Conservation (phyloP, 2,888 invertebrate genomes). For the Nomada fucata region DNA sequence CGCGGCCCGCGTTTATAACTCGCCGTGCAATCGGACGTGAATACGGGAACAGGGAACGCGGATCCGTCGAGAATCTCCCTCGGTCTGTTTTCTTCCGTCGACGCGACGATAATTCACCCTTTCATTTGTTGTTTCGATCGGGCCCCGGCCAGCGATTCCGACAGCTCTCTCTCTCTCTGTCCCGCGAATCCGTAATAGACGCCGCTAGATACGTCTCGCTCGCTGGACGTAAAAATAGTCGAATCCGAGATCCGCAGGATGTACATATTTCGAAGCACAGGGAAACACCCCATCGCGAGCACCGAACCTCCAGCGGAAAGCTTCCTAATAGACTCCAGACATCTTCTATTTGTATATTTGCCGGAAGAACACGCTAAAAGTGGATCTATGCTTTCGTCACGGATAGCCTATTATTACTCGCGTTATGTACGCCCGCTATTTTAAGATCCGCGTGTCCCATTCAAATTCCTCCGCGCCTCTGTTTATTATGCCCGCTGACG, state of each 20-base stretch:
- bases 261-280: background rate
- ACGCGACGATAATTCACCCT: constrained; percentile 58
- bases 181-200: constrained; percentile 23
- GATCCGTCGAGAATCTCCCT: constrained; percentile 54
- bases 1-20: constrained; percentile 58
- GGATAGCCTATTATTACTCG: constrained; percentile 26
- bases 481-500: background rate
- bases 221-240: constrained; percentile 14
- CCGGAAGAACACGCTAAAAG: constrained; percentile 7
- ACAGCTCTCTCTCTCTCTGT: background rate
- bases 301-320: background rate
- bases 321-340: constrained; percentile 8
- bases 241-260: background rate
- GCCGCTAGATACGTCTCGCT: background rate
- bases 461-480: too few species aligned
- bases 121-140: constrained; percentile 52
- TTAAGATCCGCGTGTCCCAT: constrained; percentile 2
- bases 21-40: constrained; percentile 54
- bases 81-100: constrained; percentile 59
- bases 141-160: constrained; percentile 20
- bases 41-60: constrained; percentile 29
- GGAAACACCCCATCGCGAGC: background rate
- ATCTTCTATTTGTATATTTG: constrained; percentile 12
- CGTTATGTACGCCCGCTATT: constrained; percentile 16
- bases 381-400: constrained; percentile 23